These are phyloP conservation scores for Cairina moschata DNA, from an alignment of 2,113 vertebrate genomes.

Conservation along the genomic window DNA sequence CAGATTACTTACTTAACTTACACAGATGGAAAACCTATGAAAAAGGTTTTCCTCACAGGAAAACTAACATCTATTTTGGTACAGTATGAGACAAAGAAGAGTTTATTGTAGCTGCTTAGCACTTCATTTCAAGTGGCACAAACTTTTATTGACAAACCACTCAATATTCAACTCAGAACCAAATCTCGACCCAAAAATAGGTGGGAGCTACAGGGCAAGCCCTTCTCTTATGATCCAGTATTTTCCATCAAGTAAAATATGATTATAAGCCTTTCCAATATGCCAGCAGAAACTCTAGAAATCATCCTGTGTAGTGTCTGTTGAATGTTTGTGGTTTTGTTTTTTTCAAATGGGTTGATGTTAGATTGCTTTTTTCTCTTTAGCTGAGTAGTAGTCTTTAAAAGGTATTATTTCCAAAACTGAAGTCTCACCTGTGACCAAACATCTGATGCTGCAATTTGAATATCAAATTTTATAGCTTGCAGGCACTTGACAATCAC, in stretches of 20 bases:
- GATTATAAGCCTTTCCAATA: background rate
- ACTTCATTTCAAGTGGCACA: background rate
- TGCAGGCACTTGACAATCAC: background rate
- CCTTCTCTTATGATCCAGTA: background rate
- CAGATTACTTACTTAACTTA: no score
- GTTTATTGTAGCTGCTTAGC: background rate
- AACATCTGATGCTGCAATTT: background rate
- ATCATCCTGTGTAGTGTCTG: background rate
- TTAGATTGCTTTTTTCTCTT: background rate
- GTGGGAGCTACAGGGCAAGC: background rate
- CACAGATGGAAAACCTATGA: background rate
- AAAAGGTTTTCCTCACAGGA: background rate
- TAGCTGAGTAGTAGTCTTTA: background rate
- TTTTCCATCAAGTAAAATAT: background rate
- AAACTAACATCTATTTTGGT: background rate
- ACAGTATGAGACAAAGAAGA: background rate
- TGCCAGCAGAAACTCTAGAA: background rate
- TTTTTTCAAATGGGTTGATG: background rate
- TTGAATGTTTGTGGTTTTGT: background rate
- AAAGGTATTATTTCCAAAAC: background rate
- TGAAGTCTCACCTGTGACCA: background rate
- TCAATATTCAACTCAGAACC: background rate
- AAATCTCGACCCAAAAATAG: background rate
- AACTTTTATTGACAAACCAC: background rate
- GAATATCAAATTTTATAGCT: background rate